Evolutionary conservation across 2,797 vertebrate species (phyloP).

Genomic region (Crocodylus rhombifer): DNA sequence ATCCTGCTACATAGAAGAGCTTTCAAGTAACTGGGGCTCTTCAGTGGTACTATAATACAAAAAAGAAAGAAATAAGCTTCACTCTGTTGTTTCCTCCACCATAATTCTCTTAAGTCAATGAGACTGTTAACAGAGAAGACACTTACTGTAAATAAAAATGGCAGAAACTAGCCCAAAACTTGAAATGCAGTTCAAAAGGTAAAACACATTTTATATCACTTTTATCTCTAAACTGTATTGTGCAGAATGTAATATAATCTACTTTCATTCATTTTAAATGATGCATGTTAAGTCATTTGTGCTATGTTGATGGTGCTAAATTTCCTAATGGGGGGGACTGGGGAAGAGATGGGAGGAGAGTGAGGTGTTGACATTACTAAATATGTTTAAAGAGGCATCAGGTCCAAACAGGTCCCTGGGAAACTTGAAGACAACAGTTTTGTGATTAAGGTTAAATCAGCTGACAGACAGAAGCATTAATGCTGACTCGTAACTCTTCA

Average conservation of each 20-base stretch:
- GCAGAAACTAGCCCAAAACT: not conserved
- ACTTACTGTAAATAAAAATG: not conserved
- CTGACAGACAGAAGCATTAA: conserved; percentile 13
- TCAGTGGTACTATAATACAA: not conserved
- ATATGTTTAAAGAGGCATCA: conserved; percentile 9
- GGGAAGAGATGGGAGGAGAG: conserved; percentile 1
- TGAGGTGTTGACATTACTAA: not conserved
- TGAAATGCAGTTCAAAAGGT: conserved; percentile 12
- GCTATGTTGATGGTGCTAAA: not conserved
- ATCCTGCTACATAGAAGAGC: not conserved
- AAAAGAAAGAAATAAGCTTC: not conserved
- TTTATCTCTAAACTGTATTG: not conserved
- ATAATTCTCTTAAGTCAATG: not conserved
- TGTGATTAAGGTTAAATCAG: not conserved
- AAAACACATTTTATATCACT: not conserved
- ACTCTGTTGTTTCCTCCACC: not conserved
- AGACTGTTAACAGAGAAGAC: not conserved
- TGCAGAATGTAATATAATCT: conserved; percentile 46
- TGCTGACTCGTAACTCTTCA: conserved; percentile 13
- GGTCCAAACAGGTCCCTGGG: conserved; percentile 26
- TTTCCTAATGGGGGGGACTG: not conserved
- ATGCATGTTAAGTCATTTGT: conserved; percentile 15
- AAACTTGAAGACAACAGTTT: conserved; percentile 14
- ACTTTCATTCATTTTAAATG: conserved; percentile 59
- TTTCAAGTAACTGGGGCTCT: fast-evolving